Base-by-base conservation (phyloP, 2,113 vertebrate species). In the Hyperopisus bebe region DNA sequence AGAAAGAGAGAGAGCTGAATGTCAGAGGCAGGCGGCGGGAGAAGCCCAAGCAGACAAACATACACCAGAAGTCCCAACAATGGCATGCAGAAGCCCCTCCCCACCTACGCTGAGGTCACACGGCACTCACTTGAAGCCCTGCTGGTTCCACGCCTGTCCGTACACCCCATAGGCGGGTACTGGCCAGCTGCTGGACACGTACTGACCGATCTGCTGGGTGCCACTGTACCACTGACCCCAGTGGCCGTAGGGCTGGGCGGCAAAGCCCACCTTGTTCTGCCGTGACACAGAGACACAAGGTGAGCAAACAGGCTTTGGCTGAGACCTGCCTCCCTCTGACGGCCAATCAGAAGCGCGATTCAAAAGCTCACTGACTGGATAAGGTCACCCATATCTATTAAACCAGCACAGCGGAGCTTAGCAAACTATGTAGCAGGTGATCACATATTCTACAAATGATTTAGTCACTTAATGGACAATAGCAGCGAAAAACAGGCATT, bases 211-310 rank as follows among this genome's bases (percentile, higher is more conserved):
- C 93, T 99, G 97, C 87, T 97, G 98, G 77, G 97, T 96, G 0
- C 96, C 98, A 92, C 98, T 95, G 66, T 99, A 99, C 97, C 98
- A 99, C 94, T 99, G 98, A 35, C 98, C 97, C 98, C 98, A 99
- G 94, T 99, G 98, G 90, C 97, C 97, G 5, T 99, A 99, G 3
- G 97, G 92, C 39, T 97, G 98, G 0, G 98, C 97, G 0, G 98
- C 97, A 90, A 97, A 99, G 91, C 97, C 95, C 89, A 99, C 95
- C 94, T 98, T 98, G 96, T 96, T 99, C 93, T 98, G 97, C 96
- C 50, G 86, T 84, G 58, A 53, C 62, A 6, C 27, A 88, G 89
- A 39, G 10, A 5, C 89, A 42, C 0, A 31, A n/a, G 42, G 90
- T 80, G 13, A 80, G 15, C 35, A 42, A 42, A 80, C 31, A 2